Evolutionary conservation across 2,113 vertebrate genomes (phyloP).

Genomic region (Pseudois nayaur): DNA sequence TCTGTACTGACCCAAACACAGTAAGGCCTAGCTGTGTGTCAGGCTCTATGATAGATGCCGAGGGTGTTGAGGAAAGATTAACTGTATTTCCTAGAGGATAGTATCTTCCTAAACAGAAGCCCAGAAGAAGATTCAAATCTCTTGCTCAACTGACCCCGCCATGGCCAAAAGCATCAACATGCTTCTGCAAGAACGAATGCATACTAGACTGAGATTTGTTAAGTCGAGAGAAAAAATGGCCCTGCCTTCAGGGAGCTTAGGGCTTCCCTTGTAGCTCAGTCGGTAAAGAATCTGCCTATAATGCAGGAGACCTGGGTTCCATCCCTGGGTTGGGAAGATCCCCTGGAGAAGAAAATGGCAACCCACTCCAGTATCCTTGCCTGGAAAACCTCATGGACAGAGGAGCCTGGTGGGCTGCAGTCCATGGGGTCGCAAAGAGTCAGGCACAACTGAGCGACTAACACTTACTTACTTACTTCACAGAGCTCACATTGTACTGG

Average conservation of each 20-base stretch:
- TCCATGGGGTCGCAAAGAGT: neutral
- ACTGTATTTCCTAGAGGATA: neutral
- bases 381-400: neutral
- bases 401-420: neutral
- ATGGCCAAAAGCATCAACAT: rapidly evolving
- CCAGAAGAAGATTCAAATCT: neutral
- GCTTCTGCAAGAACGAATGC: neutral
- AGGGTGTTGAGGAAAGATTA: neutral
- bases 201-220: neutral
- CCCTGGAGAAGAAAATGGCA: neutral
- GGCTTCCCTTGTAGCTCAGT: neutral
- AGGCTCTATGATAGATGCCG: neutral
- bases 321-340: neutral
- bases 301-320: neutral
- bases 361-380: neutral
- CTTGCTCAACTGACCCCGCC: neutral
- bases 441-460: neutral
- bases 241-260: neutral
- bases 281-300: neutral
- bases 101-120: neutral
- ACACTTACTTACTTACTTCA: neutral
- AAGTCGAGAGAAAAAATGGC: neutral
- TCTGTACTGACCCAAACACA: neutral
- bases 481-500: neutral
- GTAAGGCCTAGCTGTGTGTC: too few species aligned